Evolutionary conservation across 2,113 vertebrate genomes (phyloP), one percentile per base, ranked within the genome.

Genomic region (Lepisosteus osseus): DNA sequence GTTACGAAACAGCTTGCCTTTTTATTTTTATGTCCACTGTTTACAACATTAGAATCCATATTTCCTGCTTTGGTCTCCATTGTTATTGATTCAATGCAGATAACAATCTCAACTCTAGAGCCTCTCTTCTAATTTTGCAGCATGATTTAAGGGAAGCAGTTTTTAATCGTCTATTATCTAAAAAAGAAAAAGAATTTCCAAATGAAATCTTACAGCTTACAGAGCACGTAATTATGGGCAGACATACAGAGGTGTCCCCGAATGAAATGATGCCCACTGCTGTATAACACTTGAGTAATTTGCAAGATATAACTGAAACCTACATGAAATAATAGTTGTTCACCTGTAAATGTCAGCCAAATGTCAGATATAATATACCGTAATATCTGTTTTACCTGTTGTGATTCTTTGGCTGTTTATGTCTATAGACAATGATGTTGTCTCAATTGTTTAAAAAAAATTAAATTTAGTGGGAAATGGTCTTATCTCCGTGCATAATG

Each of bases 401-500:
- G 62, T 17, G 62, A 64, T 11, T 14, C 44, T 13, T n/a, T 59
- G 9, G 11, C n/a, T 59, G 5, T 29, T 59, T 59, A 1, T 59
- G 57, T 15, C 57, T n/a, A n/a, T 11, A 59, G 57, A 59, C 5
- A 29, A 29, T 29, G 29, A 29, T 29, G 29, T 29, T 29, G 29
- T 29, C 29, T 29, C 29, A 29, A 29, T n/a, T 59, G 0, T n/a
- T 59, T 59, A 3, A 13, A 59, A 59, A 59, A 15, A n/a, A n/a
- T 4, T n/a, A 59, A 3, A 11, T n/a, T 4, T 59, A 59, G 13
- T 59, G 76, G 61, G 57, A 67, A 56, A 76, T 54, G 51, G 7
- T 54, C 57, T 72, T 72, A 68, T 72, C 67, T 29, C 43, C 67
- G 56, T 67, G 67, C 65, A 57, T 59, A 59, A 59, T n/a, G 72